A percentile compares a stretch with the other conserved stretches of the same genome.
Evolutionary conservation across 1,140 invertebrate genomes (phyloP).

Genomic region (Kradibia gibbosae): DNA sequence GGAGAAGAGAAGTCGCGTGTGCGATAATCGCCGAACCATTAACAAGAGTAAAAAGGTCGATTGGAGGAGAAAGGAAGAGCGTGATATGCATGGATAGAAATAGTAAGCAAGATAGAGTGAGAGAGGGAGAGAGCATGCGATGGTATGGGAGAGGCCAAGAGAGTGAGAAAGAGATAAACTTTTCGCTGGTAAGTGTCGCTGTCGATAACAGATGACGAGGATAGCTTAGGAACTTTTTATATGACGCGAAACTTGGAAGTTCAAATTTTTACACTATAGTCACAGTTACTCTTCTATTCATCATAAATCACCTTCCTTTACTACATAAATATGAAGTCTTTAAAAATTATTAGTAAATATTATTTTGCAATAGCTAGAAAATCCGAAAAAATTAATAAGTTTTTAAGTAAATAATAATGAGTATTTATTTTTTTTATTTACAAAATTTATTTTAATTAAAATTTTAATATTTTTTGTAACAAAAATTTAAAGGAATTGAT

Average conservation of each 20-base stretch:
- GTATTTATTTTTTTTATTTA: too few relatives aligned
- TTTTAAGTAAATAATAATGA: too few relatives aligned
- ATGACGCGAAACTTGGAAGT: not conserved
- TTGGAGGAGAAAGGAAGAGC: not conserved
- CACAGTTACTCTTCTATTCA: not conserved
- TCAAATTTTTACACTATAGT: not conserved
- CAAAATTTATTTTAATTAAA: too few relatives aligned
- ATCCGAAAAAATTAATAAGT: too few relatives aligned
- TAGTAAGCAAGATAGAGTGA: not conserved
- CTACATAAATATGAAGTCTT: not conserved
- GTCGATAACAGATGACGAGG: conserved; percentile 43
- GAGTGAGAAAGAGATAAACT: conserved; percentile 5
- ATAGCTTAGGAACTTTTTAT: conserved; percentile 7
- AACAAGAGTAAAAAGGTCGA: not conserved
- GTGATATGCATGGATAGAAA: not conserved
- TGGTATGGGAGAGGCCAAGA: not conserved
- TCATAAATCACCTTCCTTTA: not conserved
- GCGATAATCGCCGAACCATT: conserved; percentile 24
- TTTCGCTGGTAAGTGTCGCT: conserved; percentile 36
- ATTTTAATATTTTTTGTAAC: too few relatives aligned
- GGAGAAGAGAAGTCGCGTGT: conserved; percentile 29
- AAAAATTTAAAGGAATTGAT: too few relatives aligned
- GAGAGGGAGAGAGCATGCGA: not conserved
- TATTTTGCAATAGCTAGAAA: not conserved
- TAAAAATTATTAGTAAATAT: not conserved